Percentiles rank a stretch among this genome's conserved stretches.
phyloP scores from a whole-genome alignment of 2,113 vertebrate genomes.

The Saguinus midas region DNA sequence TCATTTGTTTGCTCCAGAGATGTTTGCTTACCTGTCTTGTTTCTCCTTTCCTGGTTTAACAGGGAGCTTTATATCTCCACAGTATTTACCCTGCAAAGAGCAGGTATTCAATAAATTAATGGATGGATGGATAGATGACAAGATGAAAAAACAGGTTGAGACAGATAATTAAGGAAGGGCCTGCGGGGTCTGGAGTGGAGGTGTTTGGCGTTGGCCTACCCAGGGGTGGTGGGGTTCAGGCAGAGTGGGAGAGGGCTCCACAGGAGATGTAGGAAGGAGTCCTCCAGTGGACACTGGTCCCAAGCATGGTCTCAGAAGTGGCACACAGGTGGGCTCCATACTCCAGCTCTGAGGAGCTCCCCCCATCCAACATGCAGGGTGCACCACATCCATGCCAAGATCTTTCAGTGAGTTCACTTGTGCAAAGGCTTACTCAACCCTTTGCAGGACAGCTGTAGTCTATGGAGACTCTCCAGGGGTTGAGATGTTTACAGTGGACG shows the following conservation, averaged over 20 bases:
- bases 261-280: background rate
- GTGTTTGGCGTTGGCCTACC: background rate
- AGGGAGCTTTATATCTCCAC: background rate
- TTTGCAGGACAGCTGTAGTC: background rate
- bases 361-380: background rate
- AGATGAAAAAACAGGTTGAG: background rate
- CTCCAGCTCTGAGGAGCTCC: background rate
- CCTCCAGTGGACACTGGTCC: background rate
- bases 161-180: background rate
- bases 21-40: background rate
- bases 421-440: background rate
- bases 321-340: background rate
- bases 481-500: background rate
- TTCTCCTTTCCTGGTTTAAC: background rate
- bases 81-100: background rate
- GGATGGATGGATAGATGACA: too few relatives aligned
- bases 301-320: background rate
- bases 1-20: background rate
- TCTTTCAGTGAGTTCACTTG: background rate
- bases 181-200: background rate
- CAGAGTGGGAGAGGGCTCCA: background rate
- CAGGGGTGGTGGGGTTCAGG: background rate
- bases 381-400: accelerated
- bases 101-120: background rate
- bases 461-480: background rate